These are phyloP conservation scores for Mustela erminea DNA, from an alignment of 2,797 vertebrate genomes.

Conservation along the genomic window DNA sequence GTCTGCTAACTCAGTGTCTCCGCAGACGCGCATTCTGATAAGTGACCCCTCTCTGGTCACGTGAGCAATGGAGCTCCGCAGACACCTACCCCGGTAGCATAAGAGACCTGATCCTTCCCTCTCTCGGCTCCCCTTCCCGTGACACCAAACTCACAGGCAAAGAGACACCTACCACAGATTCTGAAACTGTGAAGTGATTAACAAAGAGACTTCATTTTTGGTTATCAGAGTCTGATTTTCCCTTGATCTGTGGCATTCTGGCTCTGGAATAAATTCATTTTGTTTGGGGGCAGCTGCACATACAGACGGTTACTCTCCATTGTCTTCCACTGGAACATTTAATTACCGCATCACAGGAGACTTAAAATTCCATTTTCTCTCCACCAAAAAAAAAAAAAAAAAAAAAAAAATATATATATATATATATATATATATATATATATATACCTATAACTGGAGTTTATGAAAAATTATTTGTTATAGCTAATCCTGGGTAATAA, in stretches of 20 bases:
- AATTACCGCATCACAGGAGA: constrained; percentile 57
- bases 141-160: neutral
- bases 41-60: neutral
- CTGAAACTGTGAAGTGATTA: neutral
- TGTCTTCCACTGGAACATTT: constrained; percentile 74
- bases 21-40: neutral
- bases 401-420: neutral
- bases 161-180: constrained; percentile 35
- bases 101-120: neutral
- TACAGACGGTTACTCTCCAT: constrained; percentile 55
- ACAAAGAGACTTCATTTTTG: constrained; percentile 16
- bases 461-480: constrained; percentile 74
- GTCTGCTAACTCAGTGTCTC: neutral
- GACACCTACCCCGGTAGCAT: neutral
- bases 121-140: neutral
- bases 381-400: neutral
- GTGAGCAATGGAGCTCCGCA: neutral
- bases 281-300: neutral
- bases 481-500: constrained; percentile 70
- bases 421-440: no score
- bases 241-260: constrained; percentile 51
- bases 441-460: constrained; percentile 17
- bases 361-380: constrained; percentile 62
- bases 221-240: constrained; percentile 23
- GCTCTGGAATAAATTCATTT: constrained; percentile 70